Conservation (phyloP, 2,888 invertebrate genomes). For the Microdon myrmicae region DNA sequence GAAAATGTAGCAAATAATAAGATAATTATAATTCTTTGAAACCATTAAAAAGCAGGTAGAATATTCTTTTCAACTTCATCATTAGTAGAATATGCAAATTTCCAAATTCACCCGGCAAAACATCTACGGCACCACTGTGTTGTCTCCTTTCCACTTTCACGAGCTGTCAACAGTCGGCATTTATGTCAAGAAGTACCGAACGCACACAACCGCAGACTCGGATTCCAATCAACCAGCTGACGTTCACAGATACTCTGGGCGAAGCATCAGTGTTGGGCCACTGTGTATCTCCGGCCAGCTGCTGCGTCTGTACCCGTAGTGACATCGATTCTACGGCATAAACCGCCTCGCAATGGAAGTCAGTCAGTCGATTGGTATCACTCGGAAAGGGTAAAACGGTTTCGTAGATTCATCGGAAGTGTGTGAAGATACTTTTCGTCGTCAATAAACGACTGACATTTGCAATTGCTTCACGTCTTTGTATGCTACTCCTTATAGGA, state of each 20-base stretch:
- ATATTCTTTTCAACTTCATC: too few relatives aligned
- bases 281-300: background rate
- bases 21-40: too few relatives aligned
- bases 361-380: slow-evolving; percentile 25
- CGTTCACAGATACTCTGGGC: background rate
- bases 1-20: too few relatives aligned
- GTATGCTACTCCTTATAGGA: slow-evolving; percentile 5
- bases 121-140: too few relatives aligned
- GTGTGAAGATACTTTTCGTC: background rate
- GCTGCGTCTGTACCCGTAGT: slow-evolving; percentile 13
- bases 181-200: too few relatives aligned
- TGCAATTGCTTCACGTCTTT: slow-evolving; percentile 44
- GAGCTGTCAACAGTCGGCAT: too few relatives aligned
- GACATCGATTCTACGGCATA: slow-evolving; percentile 36
- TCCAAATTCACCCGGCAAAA: too few relatives aligned
- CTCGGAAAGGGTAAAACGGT: slow-evolving; percentile 20
- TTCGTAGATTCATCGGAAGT: background rate
- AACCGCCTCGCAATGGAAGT: slow-evolving; percentile 30
- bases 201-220: too few relatives aligned
- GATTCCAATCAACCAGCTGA: slow-evolving; percentile 21
- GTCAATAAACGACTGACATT: slow-evolving; percentile 21
- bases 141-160: too few relatives aligned
- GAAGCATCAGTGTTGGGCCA: background rate
- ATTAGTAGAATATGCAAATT: too few relatives aligned
- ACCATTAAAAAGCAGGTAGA: too few relatives aligned